A percentile compares a stretch with the other conserved stretches of the same genome.
Conservation (phyloP, 2,888 invertebrate species). For the Drosophila putrida region DNA sequence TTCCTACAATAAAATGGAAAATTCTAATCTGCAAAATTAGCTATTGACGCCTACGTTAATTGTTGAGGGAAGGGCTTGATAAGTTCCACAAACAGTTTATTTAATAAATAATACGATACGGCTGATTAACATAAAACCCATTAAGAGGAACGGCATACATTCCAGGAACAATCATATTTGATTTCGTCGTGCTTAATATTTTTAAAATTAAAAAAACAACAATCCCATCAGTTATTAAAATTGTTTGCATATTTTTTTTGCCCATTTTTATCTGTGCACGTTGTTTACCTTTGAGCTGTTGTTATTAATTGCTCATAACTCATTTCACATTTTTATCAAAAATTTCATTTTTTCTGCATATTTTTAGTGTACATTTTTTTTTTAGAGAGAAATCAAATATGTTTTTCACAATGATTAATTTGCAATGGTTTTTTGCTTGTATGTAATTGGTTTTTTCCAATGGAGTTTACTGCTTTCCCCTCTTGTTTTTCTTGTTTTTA, state of each 20-base stretch:
- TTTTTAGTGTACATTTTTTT: neutral
- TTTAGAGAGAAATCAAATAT: conserved; percentile 26
- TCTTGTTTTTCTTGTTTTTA: neutral
- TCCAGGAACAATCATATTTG: neutral
- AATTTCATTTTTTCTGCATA: neutral
- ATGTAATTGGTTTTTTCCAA: conserved; percentile 18
- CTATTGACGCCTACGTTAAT: no score
- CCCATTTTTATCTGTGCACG: conserved; percentile 5
- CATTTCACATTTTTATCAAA: conserved; percentile 22
- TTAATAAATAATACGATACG: neutral
- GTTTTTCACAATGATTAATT: conserved; percentile 22
- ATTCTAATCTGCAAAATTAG: no score
- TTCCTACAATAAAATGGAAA: no score
- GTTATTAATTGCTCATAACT: conserved; percentile 30
- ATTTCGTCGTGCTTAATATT: conserved; percentile 2
- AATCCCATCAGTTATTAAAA: conserved; percentile 11
- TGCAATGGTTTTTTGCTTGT: conserved; percentile 21
- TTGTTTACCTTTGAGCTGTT: conserved; percentile 9
- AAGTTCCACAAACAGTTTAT: no score
- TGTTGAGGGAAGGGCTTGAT: no score
- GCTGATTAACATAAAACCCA: conserved; percentile 10
- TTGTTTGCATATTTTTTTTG: neutral
- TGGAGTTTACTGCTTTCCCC: neutral
- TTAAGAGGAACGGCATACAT: neutral
- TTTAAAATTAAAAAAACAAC: conserved; percentile 1